These are phyloP conservation scores for Drosophila kanapiae DNA, from an alignment of 1,140 invertebrate species.

Conservation along the genomic window DNA sequence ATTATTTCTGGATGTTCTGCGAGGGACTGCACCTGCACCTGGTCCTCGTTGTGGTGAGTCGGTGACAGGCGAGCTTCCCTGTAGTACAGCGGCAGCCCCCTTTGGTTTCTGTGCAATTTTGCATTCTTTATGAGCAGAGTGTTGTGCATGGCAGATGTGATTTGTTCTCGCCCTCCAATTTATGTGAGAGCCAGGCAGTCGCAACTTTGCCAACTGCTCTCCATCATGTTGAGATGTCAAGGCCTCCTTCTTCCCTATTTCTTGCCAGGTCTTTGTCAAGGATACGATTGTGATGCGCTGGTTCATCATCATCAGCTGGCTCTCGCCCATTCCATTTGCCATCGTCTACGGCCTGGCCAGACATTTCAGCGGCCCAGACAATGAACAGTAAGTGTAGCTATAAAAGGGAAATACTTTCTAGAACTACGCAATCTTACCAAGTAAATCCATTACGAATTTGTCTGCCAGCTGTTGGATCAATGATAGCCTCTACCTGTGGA, in stretches of 20 bases:
- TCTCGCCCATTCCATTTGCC: slow-evolving; percentile 88
- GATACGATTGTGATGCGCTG: slow-evolving; percentile 89
- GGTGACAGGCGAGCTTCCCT: not conserved
- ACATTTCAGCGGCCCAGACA: slow-evolving; percentile 86
- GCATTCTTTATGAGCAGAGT: slow-evolving; percentile 49
- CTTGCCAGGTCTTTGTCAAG: slow-evolving; percentile 86
- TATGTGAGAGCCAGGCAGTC: slow-evolving; percentile 48
- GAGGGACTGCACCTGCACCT: slow-evolving; percentile 96
- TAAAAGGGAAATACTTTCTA: not conserved
- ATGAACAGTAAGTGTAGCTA: slow-evolving; percentile 88
- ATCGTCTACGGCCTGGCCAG: slow-evolving; percentile 88
- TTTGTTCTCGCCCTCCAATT: slow-evolving; percentile 50
- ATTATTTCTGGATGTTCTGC: slow-evolving; percentile 97
- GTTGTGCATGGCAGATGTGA: slow-evolving; percentile 59
- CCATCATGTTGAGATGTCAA: slow-evolving; percentile 37
- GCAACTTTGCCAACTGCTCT: slow-evolving; percentile 24
- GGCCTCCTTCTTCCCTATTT: no score
- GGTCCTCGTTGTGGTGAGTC: slow-evolving; percentile 89
- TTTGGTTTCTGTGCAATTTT: slow-evolving; percentile 51
- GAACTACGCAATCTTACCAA: not conserved
- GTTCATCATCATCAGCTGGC: slow-evolving; percentile 93
- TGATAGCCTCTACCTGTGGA: slow-evolving; percentile 89
- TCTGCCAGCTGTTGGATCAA: slow-evolving; percentile 92
- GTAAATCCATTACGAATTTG: not conserved
- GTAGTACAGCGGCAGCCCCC: not conserved